phyloP scores from a whole-genome alignment of 2,888 invertebrate species.

The Drosophila subsilvestris region DNA sequence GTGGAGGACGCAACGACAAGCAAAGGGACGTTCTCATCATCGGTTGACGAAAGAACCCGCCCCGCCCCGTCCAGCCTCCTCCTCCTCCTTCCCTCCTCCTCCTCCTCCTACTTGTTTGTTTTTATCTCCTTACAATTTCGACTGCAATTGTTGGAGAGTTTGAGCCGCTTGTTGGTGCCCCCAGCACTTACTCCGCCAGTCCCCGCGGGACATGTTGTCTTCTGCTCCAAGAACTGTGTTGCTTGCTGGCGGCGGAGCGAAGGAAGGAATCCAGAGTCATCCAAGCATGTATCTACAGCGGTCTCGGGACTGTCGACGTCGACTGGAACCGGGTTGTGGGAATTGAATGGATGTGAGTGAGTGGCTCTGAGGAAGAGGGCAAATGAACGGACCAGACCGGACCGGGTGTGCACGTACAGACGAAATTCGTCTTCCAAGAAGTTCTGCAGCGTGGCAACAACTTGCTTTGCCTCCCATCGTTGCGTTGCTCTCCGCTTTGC shows the following conservation, averaged over 20 bases:
- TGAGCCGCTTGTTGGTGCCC: conserved; percentile 35
- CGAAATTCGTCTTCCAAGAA: conserved; percentile 67
- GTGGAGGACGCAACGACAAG: conserved; percentile 23
- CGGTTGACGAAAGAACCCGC: conserved; percentile 18
- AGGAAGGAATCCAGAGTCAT: conserved; percentile 62
- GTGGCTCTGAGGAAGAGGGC: conserved; percentile 22
- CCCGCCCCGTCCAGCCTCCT: conserved; percentile 9
- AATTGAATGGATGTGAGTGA: conserved; percentile 6
- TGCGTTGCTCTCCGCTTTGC: conserved; percentile 4
- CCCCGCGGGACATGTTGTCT: conserved; percentile 59
- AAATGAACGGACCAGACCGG: conserved; percentile 23
- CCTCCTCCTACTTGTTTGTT: conserved; percentile 21
- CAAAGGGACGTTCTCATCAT: conserved; percentile 47
- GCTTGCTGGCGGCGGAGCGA: conserved; percentile 28
- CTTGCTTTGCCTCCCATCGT: conserved; percentile 12
- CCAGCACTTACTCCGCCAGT: conserved; percentile 25
- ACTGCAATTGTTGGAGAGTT: conserved; percentile 46
- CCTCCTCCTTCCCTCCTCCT: conserved; percentile 13
- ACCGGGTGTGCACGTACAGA: conserved; percentile 49
- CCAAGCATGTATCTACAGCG: conserved; percentile 52
- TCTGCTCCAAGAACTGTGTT: conserved; percentile 35
- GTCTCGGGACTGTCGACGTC: conserved; percentile 1
- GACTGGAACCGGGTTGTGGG: conserved; percentile 1
- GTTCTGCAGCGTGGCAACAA: conserved; percentile 45
- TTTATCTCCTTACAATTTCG: conserved; percentile 55